These are phyloP conservation scores for Larimichthys polyactis DNA, from an alignment of 2,113 vertebrate species.

Conservation along the genomic window DNA sequence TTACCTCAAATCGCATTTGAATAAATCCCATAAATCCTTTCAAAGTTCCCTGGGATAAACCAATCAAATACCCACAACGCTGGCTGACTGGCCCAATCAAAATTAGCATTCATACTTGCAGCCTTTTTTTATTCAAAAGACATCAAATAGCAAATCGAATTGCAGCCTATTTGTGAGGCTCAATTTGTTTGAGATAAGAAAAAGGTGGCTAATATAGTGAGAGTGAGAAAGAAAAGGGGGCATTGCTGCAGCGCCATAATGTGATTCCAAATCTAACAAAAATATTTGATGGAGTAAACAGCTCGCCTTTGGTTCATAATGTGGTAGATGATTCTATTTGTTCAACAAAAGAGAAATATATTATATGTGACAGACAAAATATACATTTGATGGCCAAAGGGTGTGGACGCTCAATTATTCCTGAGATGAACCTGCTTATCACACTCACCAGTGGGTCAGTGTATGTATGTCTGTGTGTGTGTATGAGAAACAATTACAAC, in stretches of 20 bases:
- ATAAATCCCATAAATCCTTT: conserved; percentile 79
- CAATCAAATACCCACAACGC: conserved; percentile 69
- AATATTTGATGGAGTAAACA: conserved; percentile 65
- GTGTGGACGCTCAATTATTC: conserved; percentile 26
- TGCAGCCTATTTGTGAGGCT: conserved; percentile 64
- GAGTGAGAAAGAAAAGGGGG: conserved; percentile 37
- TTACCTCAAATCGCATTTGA: conserved; percentile 79
- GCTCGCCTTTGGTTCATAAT: conserved; percentile 50
- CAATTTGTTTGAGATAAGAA: conserved; percentile 72
- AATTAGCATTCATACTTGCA: conserved; percentile 70
- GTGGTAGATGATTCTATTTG: conserved; percentile 62
- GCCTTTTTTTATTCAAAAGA: conserved; percentile 64
- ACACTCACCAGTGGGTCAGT: background rate
- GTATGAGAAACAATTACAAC: background rate
- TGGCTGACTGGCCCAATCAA: conserved; percentile 66
- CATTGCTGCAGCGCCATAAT: conserved; percentile 45
- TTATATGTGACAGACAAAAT: conserved; percentile 40
- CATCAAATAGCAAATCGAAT: conserved; percentile 75
- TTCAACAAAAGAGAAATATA: conserved; percentile 51
- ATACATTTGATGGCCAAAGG: conserved; percentile 42
- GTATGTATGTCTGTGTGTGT: background rate
- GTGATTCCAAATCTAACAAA: conserved; percentile 64
- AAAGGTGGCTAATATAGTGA: conserved; percentile 62
- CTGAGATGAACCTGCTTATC: conserved; percentile 53
- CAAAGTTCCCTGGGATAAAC: conserved; percentile 77